phyloP scores from a whole-genome alignment of 2,113 vertebrate genomes.

The Theristicus caerulescens region DNA sequence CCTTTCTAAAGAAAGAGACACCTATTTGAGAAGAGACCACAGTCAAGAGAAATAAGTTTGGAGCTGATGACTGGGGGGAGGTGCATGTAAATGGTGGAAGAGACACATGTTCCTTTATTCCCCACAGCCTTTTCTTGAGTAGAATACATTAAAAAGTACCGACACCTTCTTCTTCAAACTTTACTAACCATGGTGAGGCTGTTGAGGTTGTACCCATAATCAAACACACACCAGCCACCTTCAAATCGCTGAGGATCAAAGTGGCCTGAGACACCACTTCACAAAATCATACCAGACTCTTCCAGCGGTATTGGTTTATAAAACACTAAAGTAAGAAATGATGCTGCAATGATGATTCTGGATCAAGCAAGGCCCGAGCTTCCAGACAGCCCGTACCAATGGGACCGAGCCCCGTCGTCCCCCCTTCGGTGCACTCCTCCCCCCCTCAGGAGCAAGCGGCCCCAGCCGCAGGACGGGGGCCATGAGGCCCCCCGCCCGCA shows the following conservation, averaged over 20 bases:
- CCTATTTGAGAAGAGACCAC: not conserved
- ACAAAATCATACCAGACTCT: rapidly evolving
- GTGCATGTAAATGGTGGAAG: not conserved
- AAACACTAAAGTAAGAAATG: not conserved
- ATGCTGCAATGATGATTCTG: rapidly evolving
- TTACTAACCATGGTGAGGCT: not conserved
- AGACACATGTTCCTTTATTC: not conserved
- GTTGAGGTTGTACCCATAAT: not conserved
- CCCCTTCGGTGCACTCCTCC: rapidly evolving
- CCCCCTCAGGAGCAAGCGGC: not conserved
- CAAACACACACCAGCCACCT: not conserved
- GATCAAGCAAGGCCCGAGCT: not conserved
- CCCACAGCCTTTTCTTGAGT: not conserved
- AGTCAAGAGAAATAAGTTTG: not conserved
- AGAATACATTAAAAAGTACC: not conserved
- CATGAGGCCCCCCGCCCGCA: rapidly evolving
- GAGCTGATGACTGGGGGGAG: not conserved
- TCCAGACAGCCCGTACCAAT: rapidly evolving
- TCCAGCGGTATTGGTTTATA: rapidly evolving
- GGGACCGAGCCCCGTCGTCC: too few relatives aligned
- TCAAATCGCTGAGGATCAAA: not conserved
- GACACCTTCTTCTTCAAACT: not conserved
- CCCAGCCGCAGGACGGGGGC: too few relatives aligned
- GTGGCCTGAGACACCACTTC: not conserved
- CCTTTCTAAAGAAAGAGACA: too few relatives aligned